A percentile compares a stretch with the other conserved stretches of the same genome.
Evolutionary conservation across 2,113 vertebrate species (phyloP).

Genomic region (Gasterosteus nipponicus): DNA sequence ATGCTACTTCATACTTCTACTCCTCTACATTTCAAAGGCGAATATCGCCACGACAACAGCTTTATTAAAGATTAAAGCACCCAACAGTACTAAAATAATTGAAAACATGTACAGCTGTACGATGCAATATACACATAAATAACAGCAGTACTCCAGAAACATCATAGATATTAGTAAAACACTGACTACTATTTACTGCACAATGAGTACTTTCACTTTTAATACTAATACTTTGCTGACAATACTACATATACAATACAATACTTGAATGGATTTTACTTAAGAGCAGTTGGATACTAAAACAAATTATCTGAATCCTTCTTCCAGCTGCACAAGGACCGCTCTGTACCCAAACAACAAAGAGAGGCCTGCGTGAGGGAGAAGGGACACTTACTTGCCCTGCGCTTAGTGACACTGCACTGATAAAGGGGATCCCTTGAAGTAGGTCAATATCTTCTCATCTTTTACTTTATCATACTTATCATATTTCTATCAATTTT

Average conservation of each 20-base stretch:
- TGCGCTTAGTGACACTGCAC: background rate
- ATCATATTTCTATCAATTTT: background rate
- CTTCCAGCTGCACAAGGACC: background rate
- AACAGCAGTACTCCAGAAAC: background rate
- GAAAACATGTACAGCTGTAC: background rate
- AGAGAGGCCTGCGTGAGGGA: background rate
- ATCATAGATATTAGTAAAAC: background rate
- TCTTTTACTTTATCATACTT: background rate
- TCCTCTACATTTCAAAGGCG: background rate
- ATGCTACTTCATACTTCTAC: background rate
- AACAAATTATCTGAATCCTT: background rate
- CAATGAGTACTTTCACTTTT: background rate
- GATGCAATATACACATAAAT: background rate
- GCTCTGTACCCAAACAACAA: background rate
- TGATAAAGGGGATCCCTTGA: background rate
- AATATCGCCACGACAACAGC: background rate
- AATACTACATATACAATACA: too few species aligned
- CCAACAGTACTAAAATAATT: background rate
- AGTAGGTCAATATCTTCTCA: background rate
- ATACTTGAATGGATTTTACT: background rate
- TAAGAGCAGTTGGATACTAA: background rate
- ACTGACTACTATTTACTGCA: background rate
- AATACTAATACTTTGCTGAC: background rate
- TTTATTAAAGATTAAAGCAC: background rate
- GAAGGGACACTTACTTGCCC: background rate